Evolutionary conservation across 2,113 vertebrate genomes (phyloP).

Genomic region (Corythoichthys haematopterus): DNA sequence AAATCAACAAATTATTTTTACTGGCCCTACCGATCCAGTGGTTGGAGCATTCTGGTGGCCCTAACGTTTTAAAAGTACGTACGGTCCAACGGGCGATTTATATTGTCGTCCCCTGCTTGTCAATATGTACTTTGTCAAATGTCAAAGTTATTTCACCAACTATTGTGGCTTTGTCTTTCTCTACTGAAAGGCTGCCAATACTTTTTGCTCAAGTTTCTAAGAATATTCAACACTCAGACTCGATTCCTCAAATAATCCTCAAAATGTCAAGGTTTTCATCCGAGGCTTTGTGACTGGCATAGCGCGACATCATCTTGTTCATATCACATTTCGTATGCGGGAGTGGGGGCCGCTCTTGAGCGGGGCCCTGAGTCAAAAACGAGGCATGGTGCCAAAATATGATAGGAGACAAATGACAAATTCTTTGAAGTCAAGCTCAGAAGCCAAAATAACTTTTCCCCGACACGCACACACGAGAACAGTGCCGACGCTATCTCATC

Average conservation of each 20-base stretch:
- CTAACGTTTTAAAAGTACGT: too few species aligned
- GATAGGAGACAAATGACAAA: conserved; percentile 23
- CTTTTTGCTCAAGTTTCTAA: background rate
- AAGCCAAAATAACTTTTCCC: conserved; percentile 12
- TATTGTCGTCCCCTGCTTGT: too few species aligned
- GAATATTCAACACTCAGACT: background rate
- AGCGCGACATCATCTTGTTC: background rate
- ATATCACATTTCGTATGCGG: background rate
- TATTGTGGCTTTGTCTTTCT: background rate
- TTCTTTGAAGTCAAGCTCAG: conserved; percentile 24
- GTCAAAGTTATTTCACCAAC: too few species aligned
- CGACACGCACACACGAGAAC: conserved; percentile 5
- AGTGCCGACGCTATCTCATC: conserved; percentile 27
- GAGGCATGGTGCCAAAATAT: conserved; percentile 1
- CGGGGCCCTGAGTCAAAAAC: conserved; percentile 2
- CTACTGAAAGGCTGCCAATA: background rate
- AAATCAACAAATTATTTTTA: too few species aligned
- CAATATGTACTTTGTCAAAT: too few species aligned
- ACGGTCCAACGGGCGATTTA: too few species aligned
- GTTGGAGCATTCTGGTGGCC: too few species aligned
- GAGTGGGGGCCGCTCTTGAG: background rate
- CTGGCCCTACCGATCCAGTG: too few species aligned
- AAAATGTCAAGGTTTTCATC: background rate
- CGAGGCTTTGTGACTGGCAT: background rate
- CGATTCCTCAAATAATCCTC: background rate